Base-by-base conservation (phyloP, 2,113 vertebrate species). In the Nothocercus julius region DNA sequence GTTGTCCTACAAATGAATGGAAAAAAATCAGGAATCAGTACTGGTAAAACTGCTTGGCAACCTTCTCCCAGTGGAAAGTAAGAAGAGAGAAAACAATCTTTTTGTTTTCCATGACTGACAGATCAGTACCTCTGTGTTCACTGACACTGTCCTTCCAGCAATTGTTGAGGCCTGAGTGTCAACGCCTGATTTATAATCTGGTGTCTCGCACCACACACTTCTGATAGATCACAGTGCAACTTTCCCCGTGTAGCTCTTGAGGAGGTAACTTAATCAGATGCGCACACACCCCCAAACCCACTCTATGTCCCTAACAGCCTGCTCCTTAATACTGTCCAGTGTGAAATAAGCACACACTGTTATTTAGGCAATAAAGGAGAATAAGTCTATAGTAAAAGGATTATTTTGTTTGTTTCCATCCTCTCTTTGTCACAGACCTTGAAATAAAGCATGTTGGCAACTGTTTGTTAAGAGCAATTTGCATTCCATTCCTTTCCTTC, bases 381-480 rank as follows among this genome's bases (percentile, higher is more conserved):
- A 40, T 70, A 47, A 5, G 0, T 20, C 82, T 68, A 34, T 40
- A 61, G 25, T 68, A 32, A 84, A 81, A 87, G 19, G 27, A 32
- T 36, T 54, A 47, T 76, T 69, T 90, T 90, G 42, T 80, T 94
- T 90, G 36, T 85, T 91, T 87, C 68, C 45, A 61, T 85, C 32
- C 42, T 45, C 10, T 74, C 67, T 70, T 85, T 5, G 3, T 86
- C 56, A 83, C 54, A 82, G 54, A 80, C 13, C 0, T 2, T 80
- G 64, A 73, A 87, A 90, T 82, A 86, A 91, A 93, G 49, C 38
- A 54, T 93, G 76, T 90, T 86, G 68, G 91, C 76, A 96, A 75
- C 32, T 62, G 66, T 40, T 93, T 83, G 85, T 77, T 92, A 56
- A 84, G 1, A 8, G 42, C 64, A 61, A 54, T 95, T 95, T 93